Conservation (phyloP, 2,797 vertebrate genomes). For the Meda fulgida region DNA sequence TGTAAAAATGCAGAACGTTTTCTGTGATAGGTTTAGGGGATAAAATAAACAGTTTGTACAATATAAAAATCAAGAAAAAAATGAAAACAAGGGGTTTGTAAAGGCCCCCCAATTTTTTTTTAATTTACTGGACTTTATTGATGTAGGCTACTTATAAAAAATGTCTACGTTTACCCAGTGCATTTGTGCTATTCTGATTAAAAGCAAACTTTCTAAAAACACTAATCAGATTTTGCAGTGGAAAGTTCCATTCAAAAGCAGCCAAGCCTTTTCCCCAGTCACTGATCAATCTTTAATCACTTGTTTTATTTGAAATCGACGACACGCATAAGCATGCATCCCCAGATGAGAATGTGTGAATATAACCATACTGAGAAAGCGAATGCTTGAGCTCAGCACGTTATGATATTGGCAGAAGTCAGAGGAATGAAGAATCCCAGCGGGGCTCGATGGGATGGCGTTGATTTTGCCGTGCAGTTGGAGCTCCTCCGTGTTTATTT, state of each 20-base stretch:
- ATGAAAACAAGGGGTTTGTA: too few species aligned
- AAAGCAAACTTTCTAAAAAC: not conserved
- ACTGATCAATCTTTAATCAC: not conserved
- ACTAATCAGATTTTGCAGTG: not conserved
- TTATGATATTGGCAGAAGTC: slow-evolving; percentile 51
- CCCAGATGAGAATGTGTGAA: slow-evolving; percentile 1
- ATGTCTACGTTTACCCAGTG: not conserved
- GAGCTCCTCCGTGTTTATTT: slow-evolving; percentile 49
- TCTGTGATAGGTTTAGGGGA: too few species aligned
- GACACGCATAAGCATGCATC: not conserved
- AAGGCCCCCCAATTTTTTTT: too few species aligned
- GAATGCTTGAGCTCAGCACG: slow-evolving; percentile 9
- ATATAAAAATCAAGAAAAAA: too few species aligned
- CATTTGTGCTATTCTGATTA: not conserved
- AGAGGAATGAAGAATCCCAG: slow-evolving; percentile 36
- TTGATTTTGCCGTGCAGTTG: slow-evolving; percentile 38
- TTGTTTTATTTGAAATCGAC: not conserved
- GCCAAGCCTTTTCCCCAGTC: not conserved
- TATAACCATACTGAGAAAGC: slow-evolving; percentile 6
- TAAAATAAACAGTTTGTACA: too few species aligned
- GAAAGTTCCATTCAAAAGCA: not conserved
- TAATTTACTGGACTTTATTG: not conserved
- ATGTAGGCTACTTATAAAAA: too few species aligned
- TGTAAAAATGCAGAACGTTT: too few species aligned
- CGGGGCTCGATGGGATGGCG: slow-evolving; percentile 26